Conservation (phyloP, 2,797 vertebrate genomes). For the Centropyge bicolor region DNA sequence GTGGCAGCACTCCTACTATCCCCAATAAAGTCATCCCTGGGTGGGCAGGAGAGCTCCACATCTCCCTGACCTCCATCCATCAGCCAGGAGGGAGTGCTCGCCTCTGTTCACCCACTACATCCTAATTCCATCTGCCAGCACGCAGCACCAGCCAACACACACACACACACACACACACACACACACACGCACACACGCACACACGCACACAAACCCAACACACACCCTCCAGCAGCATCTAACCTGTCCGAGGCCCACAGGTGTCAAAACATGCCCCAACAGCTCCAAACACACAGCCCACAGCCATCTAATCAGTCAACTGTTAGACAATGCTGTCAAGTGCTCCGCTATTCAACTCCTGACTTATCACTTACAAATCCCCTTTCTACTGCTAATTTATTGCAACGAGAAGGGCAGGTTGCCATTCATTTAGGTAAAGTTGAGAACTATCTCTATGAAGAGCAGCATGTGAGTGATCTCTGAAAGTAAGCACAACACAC, state of each 20-base stretch:
- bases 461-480: slow-evolving; percentile 4
- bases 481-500: slow-evolving; percentile 15
- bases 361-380: slow-evolving; percentile 59
- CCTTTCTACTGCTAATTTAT: slow-evolving; percentile 35
- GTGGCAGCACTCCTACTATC: slow-evolving; percentile 81
- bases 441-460: slow-evolving; percentile 41
- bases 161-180: too few species aligned
- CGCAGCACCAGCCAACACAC: slow-evolving; percentile 33
- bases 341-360: slow-evolving; percentile 44
- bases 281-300: slow-evolving; percentile 42
- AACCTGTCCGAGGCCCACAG: slow-evolving; percentile 57
- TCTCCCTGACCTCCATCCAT: slow-evolving; percentile 85
- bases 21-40: slow-evolving; percentile 83
- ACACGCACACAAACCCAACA: slow-evolving; percentile 24
- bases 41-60: slow-evolving; percentile 80
- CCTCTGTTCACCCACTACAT: slow-evolving; percentile 58
- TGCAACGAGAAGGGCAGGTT: slow-evolving; percentile 2
- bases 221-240: slow-evolving; percentile 41
- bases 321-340: slow-evolving; percentile 66
- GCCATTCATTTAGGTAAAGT: slow-evolving; percentile 16
- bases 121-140: slow-evolving; percentile 76
- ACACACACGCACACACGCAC: too few species aligned
- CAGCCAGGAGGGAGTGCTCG: slow-evolving; percentile 77
- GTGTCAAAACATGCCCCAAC: slow-evolving; percentile 73
- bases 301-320: slow-evolving; percentile 64